Evolutionary conservation across 2,797 vertebrate species (phyloP).

Genomic region (Anolis apletophallus): DNA sequence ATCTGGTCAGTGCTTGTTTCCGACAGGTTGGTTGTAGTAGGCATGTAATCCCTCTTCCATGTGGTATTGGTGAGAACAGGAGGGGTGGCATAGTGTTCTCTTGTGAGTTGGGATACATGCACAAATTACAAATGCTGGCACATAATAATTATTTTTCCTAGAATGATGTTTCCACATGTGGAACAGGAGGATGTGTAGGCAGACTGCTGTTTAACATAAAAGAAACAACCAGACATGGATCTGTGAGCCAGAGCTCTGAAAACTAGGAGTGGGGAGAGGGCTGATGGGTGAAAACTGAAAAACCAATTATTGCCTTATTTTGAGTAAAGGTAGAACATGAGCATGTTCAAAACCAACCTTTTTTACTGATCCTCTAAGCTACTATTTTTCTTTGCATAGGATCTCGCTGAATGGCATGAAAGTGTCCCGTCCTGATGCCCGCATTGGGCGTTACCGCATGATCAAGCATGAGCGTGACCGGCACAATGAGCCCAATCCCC

Average conservation of each 20-base stretch:
- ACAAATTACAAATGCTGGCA: background rate
- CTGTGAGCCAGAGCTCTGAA: conserved; percentile 7
- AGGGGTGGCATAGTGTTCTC: background rate
- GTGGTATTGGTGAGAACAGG: background rate
- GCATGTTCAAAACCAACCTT: background rate
- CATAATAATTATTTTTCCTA: background rate
- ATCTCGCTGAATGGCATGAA: conserved; percentile 99
- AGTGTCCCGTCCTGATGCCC: conserved; percentile 95
- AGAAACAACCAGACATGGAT: background rate
- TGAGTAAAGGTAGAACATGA: background rate
- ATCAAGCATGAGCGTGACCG: conserved; percentile 99
- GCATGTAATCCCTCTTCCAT: background rate
- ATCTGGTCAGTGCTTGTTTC: background rate
- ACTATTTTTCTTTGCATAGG: conserved; percentile 68
- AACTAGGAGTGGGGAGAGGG: background rate
- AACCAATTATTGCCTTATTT: background rate
- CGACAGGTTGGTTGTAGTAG: background rate
- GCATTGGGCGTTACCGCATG: conserved; percentile 98
- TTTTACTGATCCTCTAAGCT: background rate
- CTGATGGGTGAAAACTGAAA: background rate
- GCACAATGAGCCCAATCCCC: conserved; percentile 99
- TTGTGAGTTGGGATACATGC: background rate
- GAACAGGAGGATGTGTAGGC: background rate
- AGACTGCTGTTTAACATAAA: background rate
- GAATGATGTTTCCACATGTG: background rate